Evolutionary conservation across 2,888 invertebrate species (phyloP).

Genomic region (Choristoneura rosaceana): DNA sequence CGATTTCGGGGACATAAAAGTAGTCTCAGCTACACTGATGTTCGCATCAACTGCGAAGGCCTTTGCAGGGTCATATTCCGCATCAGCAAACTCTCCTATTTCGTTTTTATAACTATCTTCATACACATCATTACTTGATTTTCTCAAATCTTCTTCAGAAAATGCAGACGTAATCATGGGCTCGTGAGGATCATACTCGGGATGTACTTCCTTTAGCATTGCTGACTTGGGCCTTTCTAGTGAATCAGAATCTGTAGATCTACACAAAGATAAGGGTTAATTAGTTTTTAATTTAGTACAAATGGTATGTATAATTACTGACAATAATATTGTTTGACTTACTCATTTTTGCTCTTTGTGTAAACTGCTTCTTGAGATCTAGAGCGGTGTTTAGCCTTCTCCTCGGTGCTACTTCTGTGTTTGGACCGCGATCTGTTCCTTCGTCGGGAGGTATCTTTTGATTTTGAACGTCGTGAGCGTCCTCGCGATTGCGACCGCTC

Average conservation of each 20-base stretch:
- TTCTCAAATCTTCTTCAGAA: constrained; percentile 78
- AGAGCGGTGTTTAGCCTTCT: constrained; percentile 67
- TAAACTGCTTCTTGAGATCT: constrained; percentile 71
- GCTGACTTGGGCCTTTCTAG: constrained; percentile 80
- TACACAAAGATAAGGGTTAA: constrained; percentile 48
- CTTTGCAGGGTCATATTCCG: constrained; percentile 68
- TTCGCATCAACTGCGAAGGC: constrained; percentile 65
- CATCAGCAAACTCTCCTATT: constrained; percentile 59
- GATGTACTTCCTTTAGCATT: constrained; percentile 76
- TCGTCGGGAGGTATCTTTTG: constrained; percentile 51
- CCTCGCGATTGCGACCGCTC: constrained; percentile 56
- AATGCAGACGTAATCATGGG: constrained; percentile 82
- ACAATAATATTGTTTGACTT: constrained; percentile 49
- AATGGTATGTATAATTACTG: too few relatives aligned
- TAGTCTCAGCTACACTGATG: constrained; percentile 53
- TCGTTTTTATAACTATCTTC: constrained; percentile 72
- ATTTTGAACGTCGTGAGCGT: constrained; percentile 56
- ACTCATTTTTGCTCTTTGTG: constrained; percentile 76
- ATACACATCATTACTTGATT: constrained; percentile 74
- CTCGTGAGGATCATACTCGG: constrained; percentile 81
- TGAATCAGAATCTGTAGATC: constrained; percentile 80
- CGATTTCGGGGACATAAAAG: constrained; percentile 48
- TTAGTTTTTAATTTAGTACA: neutral
- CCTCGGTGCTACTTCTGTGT: constrained; percentile 60
- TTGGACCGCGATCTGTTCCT: constrained; percentile 56